These are phyloP conservation scores for Eumerus sabulonum DNA, from an alignment of 2,888 invertebrate species.

Conservation along the genomic window DNA sequence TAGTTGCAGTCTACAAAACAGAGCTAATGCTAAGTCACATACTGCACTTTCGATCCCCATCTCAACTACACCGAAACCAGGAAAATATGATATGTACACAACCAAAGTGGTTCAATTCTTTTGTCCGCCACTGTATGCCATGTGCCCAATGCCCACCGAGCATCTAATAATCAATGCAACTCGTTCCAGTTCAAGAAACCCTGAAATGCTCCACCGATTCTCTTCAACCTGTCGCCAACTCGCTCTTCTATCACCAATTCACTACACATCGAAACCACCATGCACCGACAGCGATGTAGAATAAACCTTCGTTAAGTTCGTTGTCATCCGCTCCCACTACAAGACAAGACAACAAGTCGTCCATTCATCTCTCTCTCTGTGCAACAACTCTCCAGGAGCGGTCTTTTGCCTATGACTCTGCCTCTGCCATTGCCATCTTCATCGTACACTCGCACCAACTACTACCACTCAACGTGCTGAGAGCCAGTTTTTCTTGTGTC, in stretches of 20 bases:
- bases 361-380: constrained; percentile 43
- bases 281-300: constrained; percentile 1
- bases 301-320: constrained; percentile 50
- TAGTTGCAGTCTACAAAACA: too few species aligned
- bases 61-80: too few species aligned
- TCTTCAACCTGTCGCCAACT: constrained; percentile 25
- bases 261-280: background rate
- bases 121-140: constrained; percentile 27
- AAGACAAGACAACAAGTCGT: constrained; percentile 39
- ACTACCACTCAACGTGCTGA: constrained; percentile 7
- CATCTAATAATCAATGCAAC: constrained; percentile 20
- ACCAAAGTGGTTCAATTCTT: background rate
- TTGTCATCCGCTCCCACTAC: constrained; percentile 9
- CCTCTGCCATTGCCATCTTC: background rate
- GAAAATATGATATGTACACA: too few species aligned
- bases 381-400: constrained; percentile 27
- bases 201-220: constrained; percentile 16
- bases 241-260: background rate
- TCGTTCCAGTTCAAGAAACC: constrained; percentile 20
- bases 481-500: constrained; percentile 58
- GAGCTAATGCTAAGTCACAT: too few species aligned
- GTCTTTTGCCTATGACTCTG: constrained; percentile 2
- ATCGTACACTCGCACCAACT: background rate
- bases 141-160: constrained; percentile 11
- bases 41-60: too few species aligned